phyloP scores from a whole-genome alignment of 2,113 vertebrate species.

The Ameiurus melas region DNA sequence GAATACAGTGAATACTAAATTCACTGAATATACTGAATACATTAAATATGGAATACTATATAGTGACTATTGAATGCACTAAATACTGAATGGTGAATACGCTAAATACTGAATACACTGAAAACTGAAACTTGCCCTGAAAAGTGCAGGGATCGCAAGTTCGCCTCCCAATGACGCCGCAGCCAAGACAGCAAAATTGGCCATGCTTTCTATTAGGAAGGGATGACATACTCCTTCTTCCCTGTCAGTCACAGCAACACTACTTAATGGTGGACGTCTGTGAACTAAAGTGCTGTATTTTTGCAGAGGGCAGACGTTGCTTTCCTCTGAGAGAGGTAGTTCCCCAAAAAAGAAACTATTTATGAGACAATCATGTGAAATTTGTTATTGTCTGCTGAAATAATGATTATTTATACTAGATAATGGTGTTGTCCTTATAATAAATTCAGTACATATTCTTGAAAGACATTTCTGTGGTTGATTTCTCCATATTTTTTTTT shows the following conservation, averaged over 20 bases:
- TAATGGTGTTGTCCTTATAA: background rate
- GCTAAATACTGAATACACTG: no score
- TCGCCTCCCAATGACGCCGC: background rate
- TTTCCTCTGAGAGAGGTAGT: background rate
- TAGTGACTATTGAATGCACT: no score
- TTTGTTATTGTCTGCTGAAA: background rate
- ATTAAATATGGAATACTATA: no score
- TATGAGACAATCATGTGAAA: background rate
- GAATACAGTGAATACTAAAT: no score
- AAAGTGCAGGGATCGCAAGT: background rate
- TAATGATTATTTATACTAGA: background rate
- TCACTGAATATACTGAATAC: no score
- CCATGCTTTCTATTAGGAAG: background rate
- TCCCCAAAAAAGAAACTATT: background rate
- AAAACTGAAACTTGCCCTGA: background rate
- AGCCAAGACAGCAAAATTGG: background rate
- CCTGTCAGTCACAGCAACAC: background rate
- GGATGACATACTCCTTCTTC: background rate
- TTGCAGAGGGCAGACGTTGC: background rate
- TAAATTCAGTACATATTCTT: background rate
- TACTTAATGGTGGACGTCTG: background rate
- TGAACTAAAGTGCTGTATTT: background rate
- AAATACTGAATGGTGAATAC: no score
- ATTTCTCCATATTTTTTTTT: background rate
- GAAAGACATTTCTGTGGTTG: background rate